These are phyloP conservation scores for Ranitomeya imitator DNA, from an alignment of 2,113 vertebrate genomes.

Conservation along the genomic window DNA sequence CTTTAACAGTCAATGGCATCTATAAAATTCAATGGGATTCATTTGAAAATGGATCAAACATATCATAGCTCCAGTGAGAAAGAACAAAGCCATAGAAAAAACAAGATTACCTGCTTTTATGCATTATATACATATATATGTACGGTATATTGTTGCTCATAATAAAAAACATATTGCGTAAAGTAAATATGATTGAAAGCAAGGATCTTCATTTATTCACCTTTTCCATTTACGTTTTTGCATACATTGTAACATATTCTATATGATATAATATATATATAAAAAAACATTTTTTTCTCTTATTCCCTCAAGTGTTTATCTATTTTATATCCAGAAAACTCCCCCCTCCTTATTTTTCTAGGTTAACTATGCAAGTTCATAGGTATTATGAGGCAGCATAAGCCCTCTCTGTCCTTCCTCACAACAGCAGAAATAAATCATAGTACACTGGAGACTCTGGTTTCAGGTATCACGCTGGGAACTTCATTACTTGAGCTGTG, in stretches of 20 bases:
- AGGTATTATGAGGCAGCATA: constrained; percentile 87
- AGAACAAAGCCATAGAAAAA: too few relatives aligned
- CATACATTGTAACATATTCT: background rate
- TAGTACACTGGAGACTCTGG: constrained; percentile 95
- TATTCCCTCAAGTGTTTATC: constrained; percentile 42
- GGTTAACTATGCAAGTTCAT: constrained; percentile 78
- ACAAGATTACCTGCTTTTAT: too few relatives aligned
- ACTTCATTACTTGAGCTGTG: constrained; percentile 99
- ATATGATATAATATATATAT: background rate
- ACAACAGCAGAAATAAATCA: constrained; percentile 99
- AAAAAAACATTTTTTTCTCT: background rate
- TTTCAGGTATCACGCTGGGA: constrained; percentile 95
- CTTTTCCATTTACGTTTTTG: background rate
- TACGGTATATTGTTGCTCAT: too few relatives aligned
- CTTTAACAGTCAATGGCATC: too few relatives aligned
- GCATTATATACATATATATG: too few relatives aligned
- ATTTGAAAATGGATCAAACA: too few relatives aligned
- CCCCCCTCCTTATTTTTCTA: constrained; percentile 61
- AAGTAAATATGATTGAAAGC: too few relatives aligned
- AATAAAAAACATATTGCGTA: too few relatives aligned
- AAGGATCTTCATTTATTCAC: background rate
- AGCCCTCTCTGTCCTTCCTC: constrained; percentile 95
- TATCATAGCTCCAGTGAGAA: too few relatives aligned
- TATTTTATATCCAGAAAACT: constrained; percentile 24
- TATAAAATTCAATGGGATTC: too few relatives aligned